A percentile compares a stretch with the other conserved stretches of the same genome.
Evolutionary conservation across 2,113 vertebrate species (phyloP).

Genomic region (Coregonus clupeaformis): DNA sequence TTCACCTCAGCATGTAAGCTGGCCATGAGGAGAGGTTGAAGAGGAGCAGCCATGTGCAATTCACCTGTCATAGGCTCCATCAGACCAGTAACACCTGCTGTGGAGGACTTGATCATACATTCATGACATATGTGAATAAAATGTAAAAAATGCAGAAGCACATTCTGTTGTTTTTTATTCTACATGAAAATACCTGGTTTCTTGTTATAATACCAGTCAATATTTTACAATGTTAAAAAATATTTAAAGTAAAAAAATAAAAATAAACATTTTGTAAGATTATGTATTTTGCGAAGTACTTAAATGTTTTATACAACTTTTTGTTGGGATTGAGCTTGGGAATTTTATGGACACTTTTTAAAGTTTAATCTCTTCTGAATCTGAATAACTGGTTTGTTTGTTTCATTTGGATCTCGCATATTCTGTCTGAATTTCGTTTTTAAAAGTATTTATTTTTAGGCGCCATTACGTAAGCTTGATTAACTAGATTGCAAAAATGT

Average conservation of each 20-base stretch:
- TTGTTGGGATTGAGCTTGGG: conserved; percentile 63
- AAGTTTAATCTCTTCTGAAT: conserved; percentile 59
- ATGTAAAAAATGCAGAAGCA: conserved; percentile 72
- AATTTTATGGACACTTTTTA: conserved; percentile 55
- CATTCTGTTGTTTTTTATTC: conserved; percentile 71
- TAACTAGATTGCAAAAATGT: conserved; percentile 63
- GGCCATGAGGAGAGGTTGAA: neutral
- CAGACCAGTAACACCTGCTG: conserved; percentile 27
- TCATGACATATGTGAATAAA: conserved; percentile 70
- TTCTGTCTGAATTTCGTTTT: conserved; percentile 76
- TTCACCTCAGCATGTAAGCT: conserved; percentile 28
- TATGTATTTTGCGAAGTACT: conserved; percentile 78
- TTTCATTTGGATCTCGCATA: conserved; percentile 71
- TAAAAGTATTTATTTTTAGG: conserved; percentile 81
- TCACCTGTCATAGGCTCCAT: conserved; percentile 39
- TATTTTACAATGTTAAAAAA: conserved; percentile 72
- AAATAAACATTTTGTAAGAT: conserved; percentile 71
- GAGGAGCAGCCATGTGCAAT: conserved; percentile 41
- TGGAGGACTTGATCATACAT: conserved; percentile 53
- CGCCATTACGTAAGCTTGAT: conserved; percentile 60
- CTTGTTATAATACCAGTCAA: conserved; percentile 77
- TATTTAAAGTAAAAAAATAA: conserved; percentile 63
- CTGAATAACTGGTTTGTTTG: conserved; percentile 55
- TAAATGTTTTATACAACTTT: conserved; percentile 76
- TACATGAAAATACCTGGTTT: conserved; percentile 60